Percentiles rank a stretch among this genome's conserved stretches.
Conservation (phyloP, 2,113 vertebrate genomes). For the Centropus bengalensis region DNA sequence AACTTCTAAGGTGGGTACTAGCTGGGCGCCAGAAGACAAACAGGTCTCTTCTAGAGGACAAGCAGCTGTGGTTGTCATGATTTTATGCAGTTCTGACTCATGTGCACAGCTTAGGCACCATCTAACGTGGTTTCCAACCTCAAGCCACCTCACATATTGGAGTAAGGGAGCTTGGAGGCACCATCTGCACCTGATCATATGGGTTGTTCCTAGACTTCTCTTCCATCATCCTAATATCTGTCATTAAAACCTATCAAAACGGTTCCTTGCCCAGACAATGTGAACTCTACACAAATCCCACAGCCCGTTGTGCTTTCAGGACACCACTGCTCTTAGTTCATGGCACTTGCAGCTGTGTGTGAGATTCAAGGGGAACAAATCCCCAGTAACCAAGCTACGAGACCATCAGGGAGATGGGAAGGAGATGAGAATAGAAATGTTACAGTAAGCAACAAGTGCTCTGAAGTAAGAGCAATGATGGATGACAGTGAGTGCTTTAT, state of each 20-base stretch:
- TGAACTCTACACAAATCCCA: neutral
- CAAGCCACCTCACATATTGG: neutral
- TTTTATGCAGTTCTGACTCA: neutral
- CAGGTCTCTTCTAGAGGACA: neutral
- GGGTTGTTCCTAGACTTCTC: neutral
- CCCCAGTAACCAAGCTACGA: neutral
- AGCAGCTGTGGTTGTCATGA: neutral
- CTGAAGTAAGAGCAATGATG: neutral
- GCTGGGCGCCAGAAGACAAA: neutral
- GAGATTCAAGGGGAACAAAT: neutral
- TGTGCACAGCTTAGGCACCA: neutral
- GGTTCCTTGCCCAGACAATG: neutral
- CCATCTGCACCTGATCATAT: too few species aligned
- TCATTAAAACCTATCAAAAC: neutral
- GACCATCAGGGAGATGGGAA: neutral
- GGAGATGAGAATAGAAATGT: neutral
- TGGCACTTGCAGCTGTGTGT: accelerated
- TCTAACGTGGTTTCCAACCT: neutral
- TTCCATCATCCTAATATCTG: neutral
- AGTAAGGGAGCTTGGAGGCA: neutral
- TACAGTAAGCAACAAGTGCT: neutral
- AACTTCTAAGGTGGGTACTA: neutral
- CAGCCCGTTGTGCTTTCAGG: neutral
- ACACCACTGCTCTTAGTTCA: neutral
- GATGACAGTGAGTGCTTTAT: neutral